Evolutionary conservation across 2,888 invertebrate genomes (phyloP).

Genomic region (Philereme transversata): DNA sequence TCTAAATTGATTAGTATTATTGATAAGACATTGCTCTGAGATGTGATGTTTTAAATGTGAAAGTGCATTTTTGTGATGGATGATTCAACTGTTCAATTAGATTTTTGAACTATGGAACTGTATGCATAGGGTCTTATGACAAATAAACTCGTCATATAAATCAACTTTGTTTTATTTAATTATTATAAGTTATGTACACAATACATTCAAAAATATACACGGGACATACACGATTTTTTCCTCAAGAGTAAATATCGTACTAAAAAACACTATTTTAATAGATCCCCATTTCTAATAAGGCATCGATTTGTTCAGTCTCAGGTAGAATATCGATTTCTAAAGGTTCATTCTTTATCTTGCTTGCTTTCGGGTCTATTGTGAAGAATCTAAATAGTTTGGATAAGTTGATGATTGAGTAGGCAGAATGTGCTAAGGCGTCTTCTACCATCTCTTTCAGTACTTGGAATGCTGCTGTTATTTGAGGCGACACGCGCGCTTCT

Average conservation of each 20-base stretch:
- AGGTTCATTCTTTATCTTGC: slow-evolving; percentile 59
- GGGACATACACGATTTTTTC: slow-evolving; percentile 13
- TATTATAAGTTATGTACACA: slow-evolving; percentile 9
- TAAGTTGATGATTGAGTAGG: slow-evolving; percentile 87
- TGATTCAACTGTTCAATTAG: neutral
- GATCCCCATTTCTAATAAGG: slow-evolving; percentile 71
- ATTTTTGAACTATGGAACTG: too few species aligned
- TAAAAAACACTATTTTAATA: slow-evolving; percentile 46
- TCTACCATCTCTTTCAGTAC: slow-evolving; percentile 87
- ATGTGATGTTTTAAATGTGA: neutral
- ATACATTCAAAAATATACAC: slow-evolving; percentile 16
- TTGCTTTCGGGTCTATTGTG: slow-evolving; percentile 60
- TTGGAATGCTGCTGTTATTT: slow-evolving; percentile 83
- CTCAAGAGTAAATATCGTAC: slow-evolving; percentile 4
- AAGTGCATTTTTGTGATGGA: neutral
- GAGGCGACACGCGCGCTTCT: slow-evolving; percentile 80
- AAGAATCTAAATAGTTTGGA: slow-evolving; percentile 82
- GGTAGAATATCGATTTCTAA: slow-evolving; percentile 74
- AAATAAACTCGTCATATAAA: slow-evolving; percentile 17
- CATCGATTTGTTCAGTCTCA: slow-evolving; percentile 77
- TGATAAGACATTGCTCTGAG: too few species aligned
- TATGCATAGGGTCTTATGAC: slow-evolving; percentile 4
- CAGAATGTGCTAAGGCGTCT: slow-evolving; percentile 86
- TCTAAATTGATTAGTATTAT: too few species aligned
- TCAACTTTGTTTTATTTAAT: slow-evolving; percentile 18